Evolutionary conservation across 2,113 vertebrate species (phyloP).

Genomic region (Larimichthys polyactis): DNA sequence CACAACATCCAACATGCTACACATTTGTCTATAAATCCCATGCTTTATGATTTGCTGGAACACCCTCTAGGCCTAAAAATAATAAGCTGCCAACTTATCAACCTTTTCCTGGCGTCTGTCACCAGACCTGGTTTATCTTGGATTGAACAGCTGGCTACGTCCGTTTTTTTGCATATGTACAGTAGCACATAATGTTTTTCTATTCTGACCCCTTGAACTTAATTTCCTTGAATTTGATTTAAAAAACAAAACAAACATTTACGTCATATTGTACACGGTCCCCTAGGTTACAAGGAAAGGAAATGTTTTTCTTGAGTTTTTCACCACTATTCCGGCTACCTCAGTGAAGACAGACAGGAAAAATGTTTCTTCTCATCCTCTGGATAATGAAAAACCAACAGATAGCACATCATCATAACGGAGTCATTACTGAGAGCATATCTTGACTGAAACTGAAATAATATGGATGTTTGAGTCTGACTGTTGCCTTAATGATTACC

Average conservation of each 20-base stretch:
- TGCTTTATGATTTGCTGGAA: neutral
- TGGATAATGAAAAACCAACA: slow-evolving; percentile 40
- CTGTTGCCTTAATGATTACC: neutral
- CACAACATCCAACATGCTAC: too few species aligned
- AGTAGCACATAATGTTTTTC: neutral
- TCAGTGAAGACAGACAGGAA: neutral
- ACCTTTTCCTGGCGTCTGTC: neutral
- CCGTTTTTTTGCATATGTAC: neutral
- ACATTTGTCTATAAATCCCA: neutral
- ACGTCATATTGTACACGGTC: neutral
- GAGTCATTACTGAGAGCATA: slow-evolving; percentile 31
- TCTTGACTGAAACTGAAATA: slow-evolving; percentile 5
- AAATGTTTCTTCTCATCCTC: slow-evolving; percentile 20
- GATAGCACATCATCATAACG: slow-evolving; percentile 14
- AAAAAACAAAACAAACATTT: neutral
- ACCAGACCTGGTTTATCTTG: slow-evolving; percentile 13
- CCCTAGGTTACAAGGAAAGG: slow-evolving; percentile 5
- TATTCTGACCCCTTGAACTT: neutral
- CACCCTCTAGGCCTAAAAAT: neutral
- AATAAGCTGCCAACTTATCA: neutral
- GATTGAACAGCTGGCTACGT: slow-evolving; percentile 1
- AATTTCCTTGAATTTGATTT: slow-evolving; percentile 1
- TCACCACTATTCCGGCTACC: slow-evolving; percentile 13
- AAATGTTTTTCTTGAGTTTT: slow-evolving; percentile 11
- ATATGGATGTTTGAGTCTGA: neutral